These are phyloP conservation scores for Bubalus kerabau DNA, from an alignment of 2,113 vertebrate species.

Conservation along the genomic window DNA sequence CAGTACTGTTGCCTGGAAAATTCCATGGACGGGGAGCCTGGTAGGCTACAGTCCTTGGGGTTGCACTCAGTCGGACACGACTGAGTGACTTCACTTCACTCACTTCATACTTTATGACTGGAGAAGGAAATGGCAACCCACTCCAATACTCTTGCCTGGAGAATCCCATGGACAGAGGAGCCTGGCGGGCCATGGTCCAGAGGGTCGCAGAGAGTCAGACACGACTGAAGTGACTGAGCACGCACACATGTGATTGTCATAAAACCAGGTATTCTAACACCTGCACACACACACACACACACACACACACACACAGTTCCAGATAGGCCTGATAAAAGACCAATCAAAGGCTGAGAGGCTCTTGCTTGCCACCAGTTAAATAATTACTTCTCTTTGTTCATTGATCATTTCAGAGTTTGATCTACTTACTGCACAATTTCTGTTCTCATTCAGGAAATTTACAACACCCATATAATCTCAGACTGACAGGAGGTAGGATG, in stretches of 20 bases:
- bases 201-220: background rate
- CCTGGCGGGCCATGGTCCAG: background rate
- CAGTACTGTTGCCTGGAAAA: background rate
- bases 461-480: slow-evolving; percentile 8
- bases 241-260: fast-evolving
- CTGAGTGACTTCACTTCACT: background rate
- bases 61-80: fast-evolving
- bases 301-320: background rate
- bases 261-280: background rate
- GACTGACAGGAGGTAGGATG: background rate
- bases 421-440: slow-evolving; percentile 46
- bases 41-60: background rate
- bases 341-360: background rate
- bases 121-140: background rate
- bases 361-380: background rate
- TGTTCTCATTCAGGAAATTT: slow-evolving; percentile 26
- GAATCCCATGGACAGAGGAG: background rate
- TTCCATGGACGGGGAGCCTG: background rate
- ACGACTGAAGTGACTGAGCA: background rate
- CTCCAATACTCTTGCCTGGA: background rate
- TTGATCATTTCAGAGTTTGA: slow-evolving; percentile 50
- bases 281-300: background rate
- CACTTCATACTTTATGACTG: background rate
- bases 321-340: background rate
- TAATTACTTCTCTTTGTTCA: slow-evolving; percentile 52